Conservation (phyloP, 2,888 invertebrate species). For the Prenolepis imparis region DNA sequence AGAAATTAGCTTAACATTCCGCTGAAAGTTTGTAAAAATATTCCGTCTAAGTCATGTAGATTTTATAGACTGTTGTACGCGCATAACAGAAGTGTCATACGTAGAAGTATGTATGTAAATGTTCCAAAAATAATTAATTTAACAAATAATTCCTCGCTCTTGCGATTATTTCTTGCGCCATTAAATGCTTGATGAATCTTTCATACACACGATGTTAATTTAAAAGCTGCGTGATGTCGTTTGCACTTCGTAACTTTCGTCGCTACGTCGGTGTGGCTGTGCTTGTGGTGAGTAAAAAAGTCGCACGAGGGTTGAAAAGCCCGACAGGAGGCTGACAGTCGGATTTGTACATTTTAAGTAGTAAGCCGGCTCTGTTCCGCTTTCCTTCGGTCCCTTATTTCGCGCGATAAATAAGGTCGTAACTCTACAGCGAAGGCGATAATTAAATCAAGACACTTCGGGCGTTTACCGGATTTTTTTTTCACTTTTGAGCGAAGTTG, state of each 20-base stretch:
- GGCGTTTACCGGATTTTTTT: constrained; percentile 57
- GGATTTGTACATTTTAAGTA: constrained; percentile 80
- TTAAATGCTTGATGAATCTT: constrained; percentile 59
- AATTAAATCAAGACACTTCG: constrained; percentile 75
- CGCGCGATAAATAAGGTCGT: constrained; percentile 76
- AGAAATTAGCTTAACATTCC: constrained; percentile 10
- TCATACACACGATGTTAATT: constrained; percentile 65
- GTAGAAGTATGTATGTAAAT: constrained; percentile 2
- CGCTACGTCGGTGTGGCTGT: constrained; percentile 63
- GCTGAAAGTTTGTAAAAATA: constrained; percentile 20
- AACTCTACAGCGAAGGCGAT: constrained; percentile 69
- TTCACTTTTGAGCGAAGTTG: constrained; percentile 34
- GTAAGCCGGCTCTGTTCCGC: constrained; percentile 64
- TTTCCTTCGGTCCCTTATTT: constrained; percentile 68
- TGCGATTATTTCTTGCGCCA: constrained; percentile 53
- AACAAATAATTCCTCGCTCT: constrained; percentile 48
- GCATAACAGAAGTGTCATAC: constrained; percentile 20
- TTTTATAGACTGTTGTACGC: constrained; percentile 17
- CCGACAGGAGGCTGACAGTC: constrained; percentile 79
- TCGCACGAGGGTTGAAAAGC: constrained; percentile 67
- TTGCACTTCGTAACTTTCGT: constrained; percentile 76
- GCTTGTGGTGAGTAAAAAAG: constrained; percentile 71
- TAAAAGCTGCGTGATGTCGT: constrained; percentile 74
- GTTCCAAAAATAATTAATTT: constrained; percentile 47
- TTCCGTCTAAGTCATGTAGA: constrained; percentile 35